Evolutionary conservation across 2,797 vertebrate species (phyloP), one percentile per base, ranked within the genome.

Genomic region (Gymnodraco acuticeps): DNA sequence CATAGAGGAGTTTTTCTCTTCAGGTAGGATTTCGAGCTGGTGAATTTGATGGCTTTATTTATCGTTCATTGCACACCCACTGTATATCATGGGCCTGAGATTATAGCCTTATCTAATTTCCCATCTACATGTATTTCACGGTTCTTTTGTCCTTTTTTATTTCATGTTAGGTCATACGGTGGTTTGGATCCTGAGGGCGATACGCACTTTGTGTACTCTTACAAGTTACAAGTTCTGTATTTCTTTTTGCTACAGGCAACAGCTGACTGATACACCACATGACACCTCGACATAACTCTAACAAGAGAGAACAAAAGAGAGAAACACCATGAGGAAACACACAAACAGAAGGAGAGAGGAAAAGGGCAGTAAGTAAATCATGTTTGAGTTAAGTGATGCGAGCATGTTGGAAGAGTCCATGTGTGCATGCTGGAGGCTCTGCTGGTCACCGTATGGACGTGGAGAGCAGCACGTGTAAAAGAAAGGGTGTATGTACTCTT

Each of bases 341-440:
- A 2, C 3, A 8, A 46, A 69, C 53, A 45, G 51, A 77, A 15
- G 66, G 55, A 63, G 27, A 20, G 23, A 33, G 11, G 4, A 47
- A 54, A 53, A 45, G 47, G 43, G 16, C 17, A 65, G 41, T 27
- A 7, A 63, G n/a, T 7, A 38, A 38, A 9, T 53, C 16, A 51
- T 53, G 55, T 72, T 70, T 55, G 50, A 73, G 56, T 69, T 33
- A 51, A 78, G 10, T 54, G 55, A 73, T 23, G n/a, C 41, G 47
- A 74, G 46, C 31, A 13, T 41, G 53, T 60, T 67, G 51, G 53
- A 72, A 63, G 58, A 58, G 59, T 42, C 73, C 45, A 27, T 41
- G 56, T 50, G 56, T 65, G 64, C 33, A 43, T 10, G 54, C 70
- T 76, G 19, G 69, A 72, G 56, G 70, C 47, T n/a, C 33, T 19